phyloP scores from a whole-genome alignment of 2,113 vertebrate species.

The Proteles cristata region DNA sequence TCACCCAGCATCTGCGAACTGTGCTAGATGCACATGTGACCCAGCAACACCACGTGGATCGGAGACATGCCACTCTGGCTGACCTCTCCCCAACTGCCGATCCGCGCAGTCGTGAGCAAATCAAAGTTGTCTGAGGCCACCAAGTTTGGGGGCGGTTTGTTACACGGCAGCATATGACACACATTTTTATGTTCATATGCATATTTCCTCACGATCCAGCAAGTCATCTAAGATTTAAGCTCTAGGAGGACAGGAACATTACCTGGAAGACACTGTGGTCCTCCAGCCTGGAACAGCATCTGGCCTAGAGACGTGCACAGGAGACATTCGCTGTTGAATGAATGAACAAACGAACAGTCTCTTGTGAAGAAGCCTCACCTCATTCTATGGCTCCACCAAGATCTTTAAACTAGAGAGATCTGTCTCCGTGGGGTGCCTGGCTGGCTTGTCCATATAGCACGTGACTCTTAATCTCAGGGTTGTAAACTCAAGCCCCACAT shows the following conservation, averaged over 20 bases:
- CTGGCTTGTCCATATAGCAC: background rate
- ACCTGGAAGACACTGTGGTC: background rate
- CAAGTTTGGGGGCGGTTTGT: background rate
- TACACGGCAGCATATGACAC: background rate
- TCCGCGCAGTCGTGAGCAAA: background rate
- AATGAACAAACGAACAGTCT: background rate
- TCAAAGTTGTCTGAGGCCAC: background rate
- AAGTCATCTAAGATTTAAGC: background rate
- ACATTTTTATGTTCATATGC: background rate
- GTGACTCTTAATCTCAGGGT: background rate
- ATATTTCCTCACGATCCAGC: background rate
- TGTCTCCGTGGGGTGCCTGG: background rate
- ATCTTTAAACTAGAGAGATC: background rate
- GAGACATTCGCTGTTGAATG: background rate
- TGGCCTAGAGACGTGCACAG: background rate
- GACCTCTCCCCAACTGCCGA: background rate
- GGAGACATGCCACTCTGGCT: background rate
- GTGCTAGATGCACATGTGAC: background rate
- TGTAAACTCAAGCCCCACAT: background rate
- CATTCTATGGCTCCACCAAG: background rate
- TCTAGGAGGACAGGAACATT: background rate
- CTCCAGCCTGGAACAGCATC: background rate
- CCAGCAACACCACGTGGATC: background rate
- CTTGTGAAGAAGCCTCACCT: background rate
- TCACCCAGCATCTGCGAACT: background rate